These are phyloP conservation scores for Mesoclemmys tuberculata DNA, from an alignment of 2,113 vertebrate species.

Conservation along the genomic window DNA sequence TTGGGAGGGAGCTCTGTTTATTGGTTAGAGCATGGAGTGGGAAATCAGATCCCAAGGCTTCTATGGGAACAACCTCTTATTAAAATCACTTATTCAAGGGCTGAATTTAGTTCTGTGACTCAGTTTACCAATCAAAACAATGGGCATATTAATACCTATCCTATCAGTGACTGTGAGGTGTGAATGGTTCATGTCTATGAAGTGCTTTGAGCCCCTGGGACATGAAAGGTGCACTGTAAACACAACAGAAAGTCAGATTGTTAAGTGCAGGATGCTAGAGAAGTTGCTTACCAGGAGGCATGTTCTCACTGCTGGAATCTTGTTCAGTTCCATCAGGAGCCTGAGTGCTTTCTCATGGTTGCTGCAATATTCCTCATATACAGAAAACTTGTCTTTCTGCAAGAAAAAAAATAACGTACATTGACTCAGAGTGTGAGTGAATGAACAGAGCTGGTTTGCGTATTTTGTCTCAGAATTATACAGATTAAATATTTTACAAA, in stretches of 20 bases:
- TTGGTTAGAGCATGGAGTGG: not conserved
- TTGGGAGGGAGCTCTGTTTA: not conserved
- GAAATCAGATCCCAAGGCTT: not conserved
- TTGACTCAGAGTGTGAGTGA: not conserved
- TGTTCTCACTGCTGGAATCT: slow-evolving; percentile 91
- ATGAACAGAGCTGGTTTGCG: not conserved
- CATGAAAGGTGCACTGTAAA: not conserved
- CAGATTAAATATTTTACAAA: not conserved
- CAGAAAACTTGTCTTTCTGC: slow-evolving; percentile 94
- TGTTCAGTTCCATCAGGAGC: slow-evolving; percentile 97
- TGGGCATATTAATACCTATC: not conserved
- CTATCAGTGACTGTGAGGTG: not conserved
- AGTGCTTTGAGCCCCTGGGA: not conserved
- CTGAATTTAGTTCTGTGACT: not conserved
- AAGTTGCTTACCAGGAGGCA: slow-evolving; percentile 92
- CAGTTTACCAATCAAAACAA: not conserved
- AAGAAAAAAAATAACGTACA: slow-evolving; percentile 57
- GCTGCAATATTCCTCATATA: slow-evolving; percentile 98
- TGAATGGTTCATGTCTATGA: not conserved
- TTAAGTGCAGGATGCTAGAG: slow-evolving; percentile 12
- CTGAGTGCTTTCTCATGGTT: slow-evolving; percentile 98
- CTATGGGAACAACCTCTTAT: not conserved
- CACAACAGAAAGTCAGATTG: not conserved
- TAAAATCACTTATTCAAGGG: not conserved
- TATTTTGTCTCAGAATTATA: not conserved